phyloP scores from a whole-genome alignment of 2,797 vertebrate species.

The Platalea minor region DNA sequence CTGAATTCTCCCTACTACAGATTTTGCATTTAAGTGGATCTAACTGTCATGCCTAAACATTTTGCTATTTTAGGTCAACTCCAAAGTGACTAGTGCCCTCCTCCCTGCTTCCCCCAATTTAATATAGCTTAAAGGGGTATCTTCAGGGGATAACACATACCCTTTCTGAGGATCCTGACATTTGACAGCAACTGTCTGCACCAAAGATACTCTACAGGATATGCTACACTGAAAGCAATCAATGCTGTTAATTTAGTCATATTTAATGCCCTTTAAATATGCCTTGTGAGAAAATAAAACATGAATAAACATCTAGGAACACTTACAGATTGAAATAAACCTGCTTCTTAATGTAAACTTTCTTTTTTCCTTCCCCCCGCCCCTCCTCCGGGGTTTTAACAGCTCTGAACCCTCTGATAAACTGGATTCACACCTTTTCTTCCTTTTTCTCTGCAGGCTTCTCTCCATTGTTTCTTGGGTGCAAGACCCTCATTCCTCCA shows the following conservation, averaged over 20 bases:
- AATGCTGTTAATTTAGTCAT: not conserved
- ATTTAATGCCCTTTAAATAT: not conserved
- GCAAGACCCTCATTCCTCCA: not conserved
- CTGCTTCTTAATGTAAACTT: not conserved
- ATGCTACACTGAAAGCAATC: not conserved
- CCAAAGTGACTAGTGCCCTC: not conserved
- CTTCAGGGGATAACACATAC: not conserved
- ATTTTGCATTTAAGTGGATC: not conserved
- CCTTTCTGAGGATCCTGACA: not conserved
- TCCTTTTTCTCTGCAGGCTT: not conserved
- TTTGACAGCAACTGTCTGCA: not conserved
- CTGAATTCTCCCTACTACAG: not conserved
- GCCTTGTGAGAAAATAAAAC: not conserved
- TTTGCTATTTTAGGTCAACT: not conserved
- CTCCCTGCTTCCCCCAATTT: not conserved
- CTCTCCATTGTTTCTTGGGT: not conserved
- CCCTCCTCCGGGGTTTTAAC: fast-evolving
- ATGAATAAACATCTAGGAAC: not conserved
- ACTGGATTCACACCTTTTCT: not conserved
- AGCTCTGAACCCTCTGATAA: not conserved
- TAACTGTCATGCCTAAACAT: not conserved
- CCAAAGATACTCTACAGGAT: not conserved
- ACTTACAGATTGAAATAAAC: not conserved
- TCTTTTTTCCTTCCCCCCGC: fast-evolving
- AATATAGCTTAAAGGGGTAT: not conserved